Evolutionary conservation across 2,113 vertebrate genomes (phyloP).

Genomic region (Gallinago paraguaiae): DNA sequence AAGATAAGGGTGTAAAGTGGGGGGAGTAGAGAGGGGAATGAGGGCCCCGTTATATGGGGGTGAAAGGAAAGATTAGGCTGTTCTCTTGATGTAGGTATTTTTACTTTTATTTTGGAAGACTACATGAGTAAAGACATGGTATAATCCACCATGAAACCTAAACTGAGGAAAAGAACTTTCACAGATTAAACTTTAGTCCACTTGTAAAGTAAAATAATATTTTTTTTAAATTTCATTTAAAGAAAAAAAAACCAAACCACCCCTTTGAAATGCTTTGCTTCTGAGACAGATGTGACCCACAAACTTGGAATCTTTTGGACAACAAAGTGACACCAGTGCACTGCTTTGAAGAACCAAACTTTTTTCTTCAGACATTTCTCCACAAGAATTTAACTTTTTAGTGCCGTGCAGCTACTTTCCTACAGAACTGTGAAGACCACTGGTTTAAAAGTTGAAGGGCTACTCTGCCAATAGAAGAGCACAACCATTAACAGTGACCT

Average conservation of each 20-base stretch:
- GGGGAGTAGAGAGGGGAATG: background rate
- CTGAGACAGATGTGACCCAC: background rate
- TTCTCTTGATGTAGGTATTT: background rate
- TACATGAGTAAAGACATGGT: background rate
- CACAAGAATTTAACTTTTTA: background rate
- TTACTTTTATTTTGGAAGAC: background rate
- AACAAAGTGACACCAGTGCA: background rate
- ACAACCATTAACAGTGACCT: background rate
- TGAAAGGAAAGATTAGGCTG: background rate
- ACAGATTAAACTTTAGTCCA: background rate
- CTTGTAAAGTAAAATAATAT: background rate
- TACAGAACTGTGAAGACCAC: background rate
- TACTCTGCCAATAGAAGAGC: background rate
- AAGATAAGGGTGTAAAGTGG: background rate
- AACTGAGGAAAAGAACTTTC: background rate
- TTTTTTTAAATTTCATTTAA: background rate
- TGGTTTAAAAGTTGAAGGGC: background rate
- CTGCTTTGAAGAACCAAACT: background rate
- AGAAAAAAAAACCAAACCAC: background rate
- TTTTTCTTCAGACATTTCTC: background rate
- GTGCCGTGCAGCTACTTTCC: background rate
- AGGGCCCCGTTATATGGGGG: accelerated
- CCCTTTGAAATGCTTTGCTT: background rate
- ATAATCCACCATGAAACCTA: background rate
- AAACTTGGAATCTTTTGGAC: background rate